phyloP scores from a whole-genome alignment of 2,113 vertebrate genomes.

The Equus quagga region DNA sequence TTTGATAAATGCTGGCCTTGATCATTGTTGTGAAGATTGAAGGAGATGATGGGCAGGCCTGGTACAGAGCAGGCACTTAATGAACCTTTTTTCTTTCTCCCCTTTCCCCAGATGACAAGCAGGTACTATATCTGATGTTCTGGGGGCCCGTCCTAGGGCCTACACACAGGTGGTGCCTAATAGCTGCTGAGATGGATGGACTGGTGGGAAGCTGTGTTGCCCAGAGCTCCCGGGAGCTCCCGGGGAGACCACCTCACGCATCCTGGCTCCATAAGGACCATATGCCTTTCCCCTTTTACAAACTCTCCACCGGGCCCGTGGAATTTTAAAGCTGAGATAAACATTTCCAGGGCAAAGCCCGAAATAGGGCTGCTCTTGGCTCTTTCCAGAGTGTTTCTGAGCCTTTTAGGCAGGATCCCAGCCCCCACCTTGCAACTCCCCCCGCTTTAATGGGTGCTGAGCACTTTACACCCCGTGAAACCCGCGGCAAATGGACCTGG shows the following conservation, averaged over 20 bases:
- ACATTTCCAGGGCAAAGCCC: conserved; percentile 70
- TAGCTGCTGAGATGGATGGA: background rate
- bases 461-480: conserved; percentile 76
- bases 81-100: background rate
- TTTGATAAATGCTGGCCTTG: background rate
- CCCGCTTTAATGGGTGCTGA: conserved; percentile 78
- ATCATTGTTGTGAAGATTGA: background rate
- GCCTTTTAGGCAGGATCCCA: conserved; percentile 64
- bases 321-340: conserved; percentile 71
- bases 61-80: background rate
- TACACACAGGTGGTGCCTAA: background rate
- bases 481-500: conserved; percentile 26
- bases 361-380: conserved; percentile 36
- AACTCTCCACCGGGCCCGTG: conserved; percentile 9
- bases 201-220: background rate
- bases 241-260: background rate
- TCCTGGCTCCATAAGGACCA: background rate
- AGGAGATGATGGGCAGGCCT: background rate
- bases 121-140: background rate
- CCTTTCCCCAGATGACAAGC: too few species aligned
- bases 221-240: background rate
- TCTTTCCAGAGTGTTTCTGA: conserved; percentile 69
- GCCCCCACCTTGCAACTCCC: background rate
- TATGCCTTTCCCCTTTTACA: conserved; percentile 18
- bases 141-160: background rate